A percentile compares a stretch with the other conserved stretches of the same genome.
phyloP scores from a whole-genome alignment of 2,888 invertebrate species.

The Bruchidius siliquastri region DNA sequence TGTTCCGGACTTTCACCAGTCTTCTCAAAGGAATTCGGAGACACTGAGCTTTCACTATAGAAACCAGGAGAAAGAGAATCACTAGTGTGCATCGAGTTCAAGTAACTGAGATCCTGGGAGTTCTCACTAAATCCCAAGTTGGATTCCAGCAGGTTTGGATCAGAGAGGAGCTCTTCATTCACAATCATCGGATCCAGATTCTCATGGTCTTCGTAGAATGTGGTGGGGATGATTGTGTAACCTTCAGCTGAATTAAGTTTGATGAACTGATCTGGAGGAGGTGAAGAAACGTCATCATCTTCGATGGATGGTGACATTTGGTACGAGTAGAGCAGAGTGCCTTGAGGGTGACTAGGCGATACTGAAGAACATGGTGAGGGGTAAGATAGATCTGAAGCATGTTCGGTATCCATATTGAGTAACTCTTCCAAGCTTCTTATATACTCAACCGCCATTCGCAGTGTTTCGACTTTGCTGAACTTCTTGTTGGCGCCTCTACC shows the following conservation, averaged over 20 bases:
- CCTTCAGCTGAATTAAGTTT: constrained; percentile 57
- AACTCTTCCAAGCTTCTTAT: constrained; percentile 76
- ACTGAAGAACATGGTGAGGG: constrained; percentile 26
- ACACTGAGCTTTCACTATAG: constrained; percentile 46
- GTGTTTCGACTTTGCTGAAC: constrained; percentile 81
- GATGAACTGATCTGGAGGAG: constrained; percentile 52
- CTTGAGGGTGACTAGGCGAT: constrained; percentile 31
- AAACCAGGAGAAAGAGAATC: constrained; percentile 43
- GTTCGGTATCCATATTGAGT: constrained; percentile 59
- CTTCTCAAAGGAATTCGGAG: constrained; percentile 38
- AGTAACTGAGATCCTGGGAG: constrained; percentile 51
- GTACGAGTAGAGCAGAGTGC: constrained; percentile 26
- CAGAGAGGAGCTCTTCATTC: constrained; percentile 48
- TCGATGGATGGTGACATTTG: constrained; percentile 49
- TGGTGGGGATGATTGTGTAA: constrained; percentile 59
- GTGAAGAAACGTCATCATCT: constrained; percentile 49
- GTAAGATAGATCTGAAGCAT: constrained; percentile 45
- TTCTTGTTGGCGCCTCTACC: constrained; percentile 70
- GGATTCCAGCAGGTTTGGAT: constrained; percentile 48
- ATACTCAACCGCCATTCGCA: constrained; percentile 87
- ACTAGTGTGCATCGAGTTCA: constrained; percentile 38
- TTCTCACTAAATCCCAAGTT: constrained; percentile 46
- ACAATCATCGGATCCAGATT: constrained; percentile 43
- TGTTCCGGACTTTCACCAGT: constrained; percentile 32
- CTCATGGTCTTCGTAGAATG: constrained; percentile 60